These are phyloP conservation scores for Drosophila pegasa DNA, from an alignment of 2,888 invertebrate genomes.

Conservation along the genomic window DNA sequence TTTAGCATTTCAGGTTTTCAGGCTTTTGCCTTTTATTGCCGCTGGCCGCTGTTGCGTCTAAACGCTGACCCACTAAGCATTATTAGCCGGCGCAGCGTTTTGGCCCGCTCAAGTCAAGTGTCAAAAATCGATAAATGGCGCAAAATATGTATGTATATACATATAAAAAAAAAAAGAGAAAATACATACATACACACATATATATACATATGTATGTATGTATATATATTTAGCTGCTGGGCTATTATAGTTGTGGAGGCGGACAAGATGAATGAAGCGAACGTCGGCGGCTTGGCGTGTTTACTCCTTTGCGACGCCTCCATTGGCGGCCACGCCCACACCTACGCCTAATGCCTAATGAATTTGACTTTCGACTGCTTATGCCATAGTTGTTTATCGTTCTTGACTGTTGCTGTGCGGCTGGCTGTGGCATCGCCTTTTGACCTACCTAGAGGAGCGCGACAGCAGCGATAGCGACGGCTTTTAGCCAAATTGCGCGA, in stretches of 20 bases:
- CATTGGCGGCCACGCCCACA: constrained; percentile 20
- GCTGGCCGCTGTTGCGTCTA: constrained; percentile 75
- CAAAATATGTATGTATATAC: no score
- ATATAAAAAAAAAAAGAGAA: constrained; percentile 10
- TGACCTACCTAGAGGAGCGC: constrained; percentile 69
- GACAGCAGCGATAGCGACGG: constrained; percentile 37
- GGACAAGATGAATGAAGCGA: constrained; percentile 33
- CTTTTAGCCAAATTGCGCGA: constrained; percentile 78
- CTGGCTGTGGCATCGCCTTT: constrained; percentile 62
- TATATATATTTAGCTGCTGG: background rate
- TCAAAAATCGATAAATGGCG: constrained; percentile 71
- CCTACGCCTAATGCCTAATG: constrained; percentile 44
- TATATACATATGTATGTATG: background rate
- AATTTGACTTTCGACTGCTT: constrained; percentile 59
- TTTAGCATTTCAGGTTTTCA: constrained; percentile 27
- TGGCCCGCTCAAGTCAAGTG: constrained; percentile 55
- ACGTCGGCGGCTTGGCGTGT: constrained; percentile 28
- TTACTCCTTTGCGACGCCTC: constrained; percentile 31
- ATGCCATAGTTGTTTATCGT: constrained; percentile 21
- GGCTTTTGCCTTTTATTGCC: constrained; percentile 54
- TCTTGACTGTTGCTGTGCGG: constrained; percentile 45
- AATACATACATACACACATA: no score
- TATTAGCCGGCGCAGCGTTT: constrained; percentile 69
- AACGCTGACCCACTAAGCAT: constrained; percentile 75
- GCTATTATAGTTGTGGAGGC: constrained; percentile 2